A percentile compares a stretch with the other conserved stretches of the same genome.
phyloP scores from a whole-genome alignment of 2,113 vertebrate genomes.

The Isurus oxyrinchus region DNA sequence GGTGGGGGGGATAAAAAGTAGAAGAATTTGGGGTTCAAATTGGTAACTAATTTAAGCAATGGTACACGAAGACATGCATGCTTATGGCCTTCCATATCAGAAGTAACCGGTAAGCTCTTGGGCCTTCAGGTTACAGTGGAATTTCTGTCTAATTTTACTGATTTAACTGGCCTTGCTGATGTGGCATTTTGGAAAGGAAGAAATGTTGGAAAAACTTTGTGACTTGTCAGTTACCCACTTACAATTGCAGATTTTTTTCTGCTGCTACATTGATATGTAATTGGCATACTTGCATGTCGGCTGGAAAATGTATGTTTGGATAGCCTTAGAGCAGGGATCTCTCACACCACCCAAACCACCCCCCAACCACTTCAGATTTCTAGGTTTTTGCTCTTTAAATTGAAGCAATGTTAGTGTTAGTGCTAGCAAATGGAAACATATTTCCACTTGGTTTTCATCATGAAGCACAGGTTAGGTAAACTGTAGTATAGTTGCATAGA shows the following conservation, averaged over 20 bases:
- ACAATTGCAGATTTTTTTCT: neutral
- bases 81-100: neutral
- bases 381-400: neutral
- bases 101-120: neutral
- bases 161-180: neutral
- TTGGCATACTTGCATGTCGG: neutral
- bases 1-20: too few species aligned
- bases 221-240: neutral
- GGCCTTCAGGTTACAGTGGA: neutral
- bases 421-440: neutral
- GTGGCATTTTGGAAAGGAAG: constrained; percentile 22
- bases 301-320: neutral
- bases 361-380: neutral
- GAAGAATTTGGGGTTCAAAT: neutral
- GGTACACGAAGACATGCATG: neutral
- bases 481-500: neutral
- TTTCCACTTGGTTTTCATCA: neutral
- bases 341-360: too few species aligned
- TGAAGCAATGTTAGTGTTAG: neutral
- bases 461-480: neutral
- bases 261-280: neutral
- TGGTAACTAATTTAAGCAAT: neutral
- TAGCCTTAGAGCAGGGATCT: neutral
- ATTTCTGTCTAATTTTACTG: neutral
- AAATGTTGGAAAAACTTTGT: neutral